These are phyloP conservation scores for Plodia interpunctella DNA, from an alignment of 1,140 invertebrate genomes.

Conservation along the genomic window DNA sequence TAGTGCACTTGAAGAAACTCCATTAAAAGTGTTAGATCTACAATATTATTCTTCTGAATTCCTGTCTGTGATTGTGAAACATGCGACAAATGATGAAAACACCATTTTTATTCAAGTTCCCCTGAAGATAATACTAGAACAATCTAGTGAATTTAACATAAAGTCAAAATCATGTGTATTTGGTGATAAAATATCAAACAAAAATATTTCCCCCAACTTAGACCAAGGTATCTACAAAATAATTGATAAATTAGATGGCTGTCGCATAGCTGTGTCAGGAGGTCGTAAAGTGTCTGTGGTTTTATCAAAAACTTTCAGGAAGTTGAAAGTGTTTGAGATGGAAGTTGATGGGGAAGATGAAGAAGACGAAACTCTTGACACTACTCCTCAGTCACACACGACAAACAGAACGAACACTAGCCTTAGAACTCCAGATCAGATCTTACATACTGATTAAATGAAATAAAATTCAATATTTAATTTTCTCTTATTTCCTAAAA, in stretches of 20 bases:
- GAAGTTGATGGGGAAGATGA: slow-evolving; percentile 94
- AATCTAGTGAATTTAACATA: slow-evolving; percentile 66
- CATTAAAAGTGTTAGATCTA: slow-evolving; percentile 79
- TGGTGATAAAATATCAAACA: slow-evolving; percentile 66
- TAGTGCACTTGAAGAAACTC: slow-evolving; percentile 47
- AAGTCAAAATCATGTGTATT: slow-evolving; percentile 74
- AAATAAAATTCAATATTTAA: slow-evolving; percentile 1
- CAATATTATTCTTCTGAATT: slow-evolving; percentile 90
- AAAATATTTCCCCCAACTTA: slow-evolving; percentile 72
- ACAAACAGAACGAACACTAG: slow-evolving; percentile 34
- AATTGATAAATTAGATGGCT: slow-evolving; percentile 86
- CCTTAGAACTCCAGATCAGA: slow-evolving; percentile 31
- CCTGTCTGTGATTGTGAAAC: slow-evolving; percentile 85
- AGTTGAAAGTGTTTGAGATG: slow-evolving; percentile 93
- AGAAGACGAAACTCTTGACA: slow-evolving; percentile 81
- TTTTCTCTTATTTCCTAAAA: slow-evolving; percentile 5
- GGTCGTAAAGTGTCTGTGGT: slow-evolving; percentile 92
- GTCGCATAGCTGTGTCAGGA: slow-evolving; percentile 89
- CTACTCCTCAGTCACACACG: slow-evolving; percentile 57
- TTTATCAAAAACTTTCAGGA: slow-evolving; percentile 86
- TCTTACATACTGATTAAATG: slow-evolving; percentile 25
- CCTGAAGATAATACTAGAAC: slow-evolving; percentile 69
- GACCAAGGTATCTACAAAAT: slow-evolving; percentile 76
- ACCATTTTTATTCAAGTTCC: slow-evolving; percentile 83
- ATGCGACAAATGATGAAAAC: slow-evolving; percentile 72